Conservation (phyloP, 2,113 vertebrate species). For the Leucosticte australis region DNA sequence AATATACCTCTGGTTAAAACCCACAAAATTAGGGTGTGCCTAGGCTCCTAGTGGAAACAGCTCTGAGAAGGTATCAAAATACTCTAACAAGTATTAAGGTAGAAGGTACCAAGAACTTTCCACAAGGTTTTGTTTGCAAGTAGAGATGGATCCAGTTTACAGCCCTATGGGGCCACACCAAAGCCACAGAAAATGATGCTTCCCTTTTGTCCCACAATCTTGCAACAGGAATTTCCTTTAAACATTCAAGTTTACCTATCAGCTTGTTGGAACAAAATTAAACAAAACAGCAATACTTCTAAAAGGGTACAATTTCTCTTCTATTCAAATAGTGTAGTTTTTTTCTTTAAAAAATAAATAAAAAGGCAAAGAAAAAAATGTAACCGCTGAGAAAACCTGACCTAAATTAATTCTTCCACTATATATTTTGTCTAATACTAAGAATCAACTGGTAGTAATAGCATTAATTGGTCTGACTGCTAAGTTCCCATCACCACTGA, state of each 20-base stretch:
- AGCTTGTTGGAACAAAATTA: neutral
- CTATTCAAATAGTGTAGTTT: fast-evolving
- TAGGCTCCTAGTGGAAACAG: neutral
- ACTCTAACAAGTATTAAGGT: neutral
- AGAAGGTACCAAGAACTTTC: neutral
- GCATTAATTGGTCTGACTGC: neutral
- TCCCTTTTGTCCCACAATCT: neutral
- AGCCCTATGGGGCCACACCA: neutral
- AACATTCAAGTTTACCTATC: neutral
- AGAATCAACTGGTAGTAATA: neutral
- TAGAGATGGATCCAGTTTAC: neutral
- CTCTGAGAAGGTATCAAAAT: neutral
- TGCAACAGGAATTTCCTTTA: neutral
- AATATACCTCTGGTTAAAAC: neutral
- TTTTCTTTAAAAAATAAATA: neutral
- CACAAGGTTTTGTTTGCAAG: neutral
- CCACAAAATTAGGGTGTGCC: neutral
- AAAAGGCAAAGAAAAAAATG: neutral
- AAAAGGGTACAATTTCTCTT: neutral
- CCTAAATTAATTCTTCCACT: neutral
- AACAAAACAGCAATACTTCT: neutral
- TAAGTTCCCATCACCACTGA: neutral
- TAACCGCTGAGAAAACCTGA: neutral
- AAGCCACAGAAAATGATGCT: neutral
- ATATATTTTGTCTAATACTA: neutral